Base-by-base conservation (phyloP, 2,113 vertebrate genomes). In the Rostratula benghalensis region DNA sequence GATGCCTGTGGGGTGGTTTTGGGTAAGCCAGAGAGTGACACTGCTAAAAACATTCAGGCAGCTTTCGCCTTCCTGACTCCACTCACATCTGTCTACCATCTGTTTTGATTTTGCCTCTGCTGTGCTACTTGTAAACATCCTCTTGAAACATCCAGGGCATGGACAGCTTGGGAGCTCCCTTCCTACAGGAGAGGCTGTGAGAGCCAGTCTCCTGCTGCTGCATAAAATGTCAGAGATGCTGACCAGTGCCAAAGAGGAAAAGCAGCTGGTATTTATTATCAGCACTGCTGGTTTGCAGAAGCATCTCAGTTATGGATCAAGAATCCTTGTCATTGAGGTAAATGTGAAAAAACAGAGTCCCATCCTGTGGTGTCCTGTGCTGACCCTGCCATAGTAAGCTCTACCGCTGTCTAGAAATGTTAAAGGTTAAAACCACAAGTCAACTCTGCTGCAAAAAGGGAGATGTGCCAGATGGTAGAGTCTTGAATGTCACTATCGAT, bases 51-150 rank as follows among this genome's bases (percentile, higher is more conserved):
- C 56, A 25, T 70, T 43, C 65, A 81, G 89, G 48, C 64, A 71
- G 67, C 56, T 90, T 76, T 81, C 27, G 39, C 46, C 73, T 90
- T 92, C 89, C 61, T 61, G 67, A 39, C 35, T 75, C 41, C 1
- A 1, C 20, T 83, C 74, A 59, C 92, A 93, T 94, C 86, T 95
- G 90, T 80, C 84, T 61, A 21, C 87, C 84, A 91, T 76, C 84
- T 95, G 84, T 59, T 95, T 83, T 65, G 61, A 71, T 91, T 93
- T 93, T 76, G 6, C 43, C 45, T 87, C 80, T 89, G 76, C 85
- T 68, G 8, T 64, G 60, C 48, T 68, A 21, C n/a, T 53, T 73
- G 75, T 90, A 91, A 95, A 85, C 54, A 90, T 87, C 65, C 23
- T 89, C 81, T 86, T 45, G n/a, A 73, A 91, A 54, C 3, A 4